Percentiles rank a stretch among this genome's conserved stretches.
Conservation (phyloP, 2,797 vertebrate genomes). For the Cyprinodon diabolis region DNA sequence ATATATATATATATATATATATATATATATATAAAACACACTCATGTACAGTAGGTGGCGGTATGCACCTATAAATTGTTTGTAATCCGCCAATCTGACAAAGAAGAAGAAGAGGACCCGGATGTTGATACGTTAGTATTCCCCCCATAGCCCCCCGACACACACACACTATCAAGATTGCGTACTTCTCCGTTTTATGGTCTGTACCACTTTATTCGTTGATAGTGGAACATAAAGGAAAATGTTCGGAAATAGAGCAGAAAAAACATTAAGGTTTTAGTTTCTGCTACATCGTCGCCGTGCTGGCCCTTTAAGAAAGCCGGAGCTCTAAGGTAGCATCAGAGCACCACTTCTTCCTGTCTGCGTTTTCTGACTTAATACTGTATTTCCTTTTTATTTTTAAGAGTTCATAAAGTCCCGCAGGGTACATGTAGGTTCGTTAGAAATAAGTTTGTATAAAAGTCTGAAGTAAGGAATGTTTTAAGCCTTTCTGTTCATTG, state of each 20-base stretch:
- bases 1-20: too few species aligned
- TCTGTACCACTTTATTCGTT: neutral
- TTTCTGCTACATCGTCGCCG: neutral
- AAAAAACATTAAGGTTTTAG: neutral
- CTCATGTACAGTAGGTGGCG: too few species aligned
- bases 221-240: too few species aligned
- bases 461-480: neutral
- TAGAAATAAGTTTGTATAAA: neutral
- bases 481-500: neutral
- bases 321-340: neutral
- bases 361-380: neutral
- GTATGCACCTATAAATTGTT: too few species aligned
- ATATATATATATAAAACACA: too few species aligned
- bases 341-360: neutral
- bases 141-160: too few species aligned
- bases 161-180: too few species aligned
- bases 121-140: constrained; percentile 53
- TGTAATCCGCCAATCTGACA: too few species aligned
- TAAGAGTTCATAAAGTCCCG: neutral
- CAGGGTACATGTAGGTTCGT: neutral
- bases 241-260: neutral
- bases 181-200: too few species aligned
- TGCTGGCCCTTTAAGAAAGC: constrained; percentile 6
- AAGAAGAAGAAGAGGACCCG: too few species aligned
- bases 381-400: too few species aligned